These are phyloP conservation scores for Calliopum simillimum DNA, from an alignment of 2,888 invertebrate species.

Conservation along the genomic window DNA sequence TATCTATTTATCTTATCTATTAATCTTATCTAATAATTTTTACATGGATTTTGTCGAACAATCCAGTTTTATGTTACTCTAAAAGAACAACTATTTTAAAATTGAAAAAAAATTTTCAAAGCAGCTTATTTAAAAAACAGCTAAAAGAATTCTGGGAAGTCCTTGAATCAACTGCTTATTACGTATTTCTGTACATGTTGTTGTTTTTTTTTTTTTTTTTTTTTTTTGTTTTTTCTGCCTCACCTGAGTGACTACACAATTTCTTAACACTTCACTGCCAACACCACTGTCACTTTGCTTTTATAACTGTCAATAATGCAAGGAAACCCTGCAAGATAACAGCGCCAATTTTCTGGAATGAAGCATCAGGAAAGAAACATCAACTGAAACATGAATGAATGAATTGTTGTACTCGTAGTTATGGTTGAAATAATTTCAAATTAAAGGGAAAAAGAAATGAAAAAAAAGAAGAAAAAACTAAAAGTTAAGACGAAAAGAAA, in stretches of 20 bases:
- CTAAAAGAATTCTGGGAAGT: too few species aligned
- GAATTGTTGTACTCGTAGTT: constrained; percentile 42
- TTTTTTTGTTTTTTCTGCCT: constrained; percentile 31
- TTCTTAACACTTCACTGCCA: constrained; percentile 16
- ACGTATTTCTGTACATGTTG: constrained; percentile 6
- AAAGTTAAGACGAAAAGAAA: constrained; percentile 46
- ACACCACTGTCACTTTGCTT: neutral
- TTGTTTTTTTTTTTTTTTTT: neutral
- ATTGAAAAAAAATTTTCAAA: too few species aligned
- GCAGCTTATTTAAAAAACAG: too few species aligned
- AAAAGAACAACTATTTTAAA: too few species aligned
- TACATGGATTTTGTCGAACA: too few species aligned
- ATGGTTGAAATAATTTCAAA: neutral
- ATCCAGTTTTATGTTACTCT: too few species aligned
- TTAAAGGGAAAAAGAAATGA: too few species aligned
- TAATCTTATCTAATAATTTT: too few species aligned
- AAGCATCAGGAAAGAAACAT: constrained; percentile 46
- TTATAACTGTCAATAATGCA: neutral
- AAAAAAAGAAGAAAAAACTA: neutral
- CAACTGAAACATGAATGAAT: constrained; percentile 52
- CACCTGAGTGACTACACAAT: constrained; percentile 19
- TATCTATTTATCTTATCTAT: too few species aligned
- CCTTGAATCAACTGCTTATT: neutral
- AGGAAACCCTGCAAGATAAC: constrained; percentile 10
- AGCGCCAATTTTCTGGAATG: too few species aligned